phyloP scores from a whole-genome alignment of 2,113 vertebrate species.

The Eulacestoma nigropectus region DNA sequence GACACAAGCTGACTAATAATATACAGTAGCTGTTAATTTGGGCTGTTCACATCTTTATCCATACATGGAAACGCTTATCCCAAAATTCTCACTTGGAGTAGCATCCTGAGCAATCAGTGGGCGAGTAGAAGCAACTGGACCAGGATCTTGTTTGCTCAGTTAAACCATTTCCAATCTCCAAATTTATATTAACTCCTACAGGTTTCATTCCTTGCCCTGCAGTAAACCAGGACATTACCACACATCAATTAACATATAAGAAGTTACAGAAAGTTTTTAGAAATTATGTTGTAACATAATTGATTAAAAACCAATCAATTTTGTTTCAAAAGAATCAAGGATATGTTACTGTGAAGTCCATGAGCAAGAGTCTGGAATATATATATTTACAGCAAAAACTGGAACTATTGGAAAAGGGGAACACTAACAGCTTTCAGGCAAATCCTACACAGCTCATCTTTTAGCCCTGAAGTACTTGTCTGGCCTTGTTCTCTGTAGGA shows the following conservation, averaged over 20 bases:
- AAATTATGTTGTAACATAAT: not conserved
- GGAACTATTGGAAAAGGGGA: not conserved
- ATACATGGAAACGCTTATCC: not conserved
- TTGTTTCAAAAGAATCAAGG: not conserved
- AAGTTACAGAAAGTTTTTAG: not conserved
- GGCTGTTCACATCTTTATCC: not conserved
- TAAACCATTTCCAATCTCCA: not conserved
- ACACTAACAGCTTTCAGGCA: not conserved
- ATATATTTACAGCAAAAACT: not conserved
- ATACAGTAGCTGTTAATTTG: not conserved
- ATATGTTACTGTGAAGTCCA: not conserved
- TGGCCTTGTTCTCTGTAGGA: not conserved
- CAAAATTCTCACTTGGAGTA: not conserved
- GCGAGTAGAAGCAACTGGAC: not conserved
- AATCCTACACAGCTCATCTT: not conserved
- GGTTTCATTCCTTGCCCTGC: not conserved
- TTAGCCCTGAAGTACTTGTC: not conserved
- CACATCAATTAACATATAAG: not conserved
- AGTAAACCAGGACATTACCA: not conserved
- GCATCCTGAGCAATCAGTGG: not conserved
- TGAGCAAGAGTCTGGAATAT: not conserved
- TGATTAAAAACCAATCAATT: not conserved
- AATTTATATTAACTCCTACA: not conserved
- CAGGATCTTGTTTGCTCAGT: not conserved
- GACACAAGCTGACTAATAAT: not conserved